Base-by-base conservation (phyloP, 2,797 vertebrate species). In the Monodelphis domestica region DNA sequence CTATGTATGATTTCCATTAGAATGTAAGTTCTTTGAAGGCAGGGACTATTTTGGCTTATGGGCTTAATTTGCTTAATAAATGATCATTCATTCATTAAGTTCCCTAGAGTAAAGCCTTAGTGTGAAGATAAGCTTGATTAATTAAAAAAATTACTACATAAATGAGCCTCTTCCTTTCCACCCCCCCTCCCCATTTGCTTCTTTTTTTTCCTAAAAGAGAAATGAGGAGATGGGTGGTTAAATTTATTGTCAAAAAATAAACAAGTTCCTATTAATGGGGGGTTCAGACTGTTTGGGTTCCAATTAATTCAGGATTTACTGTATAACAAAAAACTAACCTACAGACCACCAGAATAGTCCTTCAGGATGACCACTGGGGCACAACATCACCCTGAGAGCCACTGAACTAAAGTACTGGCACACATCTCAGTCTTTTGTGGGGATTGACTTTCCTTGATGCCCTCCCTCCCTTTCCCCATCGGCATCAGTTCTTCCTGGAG, bases 401-500 rank as follows among this genome's bases (percentile, higher is more conserved):
- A 17, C 33, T 70, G 59, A 17, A 14, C 33, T 70, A 33, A 33
- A 59, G 11, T 4, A 59, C 57, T 59, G 57, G 30, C 30, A 59
- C 12, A 54, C 21, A 89, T 59, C 84, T 89, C 53, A 87, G 89
- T 54, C 26, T 24, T 14, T 2, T 26, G 53, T 70, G 59, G 33
- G 59, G 63, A 70, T 24, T 0, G 38, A 26, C 89, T 90, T 51
- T 91, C 50, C 50, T 52, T 53, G 26, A 87, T 0, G 24, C n/a
- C n/a, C 45, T 1, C 28, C 14, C 14, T 53, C 14, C 56, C 3
- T n/a, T 45, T 92, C 96, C 95, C 96, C 91, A 91, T 59, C 87
- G 50, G 96, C 84, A 53, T 96, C 92, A 87, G 95, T 53, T 78
- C 89, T 97, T 95, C 92, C 93, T 94, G 92, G 33, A 54, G 93